Evolutionary conservation across 1,140 invertebrate species (phyloP).

Genomic region (Lordiphosa collinella): DNA sequence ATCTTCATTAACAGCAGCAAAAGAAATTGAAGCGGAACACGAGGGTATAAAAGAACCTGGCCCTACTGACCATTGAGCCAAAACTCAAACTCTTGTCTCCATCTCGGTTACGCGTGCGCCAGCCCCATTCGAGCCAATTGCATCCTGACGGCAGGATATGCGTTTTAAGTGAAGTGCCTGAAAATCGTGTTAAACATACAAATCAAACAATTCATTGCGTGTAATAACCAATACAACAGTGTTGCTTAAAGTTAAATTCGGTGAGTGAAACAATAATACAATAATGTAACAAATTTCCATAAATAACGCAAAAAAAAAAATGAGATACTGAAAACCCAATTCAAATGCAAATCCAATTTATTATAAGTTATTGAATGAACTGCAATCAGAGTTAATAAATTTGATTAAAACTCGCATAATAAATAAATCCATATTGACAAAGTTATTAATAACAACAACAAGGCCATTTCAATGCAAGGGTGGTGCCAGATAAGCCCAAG

Average conservation of each 20-base stretch:
- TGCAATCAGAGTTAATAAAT: constrained; percentile 30
- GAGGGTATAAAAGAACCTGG: constrained; percentile 73
- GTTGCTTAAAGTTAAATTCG: constrained; percentile 5
- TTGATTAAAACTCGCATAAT: constrained; percentile 28
- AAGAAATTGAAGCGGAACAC: constrained; percentile 66
- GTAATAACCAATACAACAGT: background rate
- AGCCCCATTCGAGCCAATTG: constrained; percentile 30
- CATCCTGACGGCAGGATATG: constrained; percentile 57
- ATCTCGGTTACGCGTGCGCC: constrained; percentile 71
- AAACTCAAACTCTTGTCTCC: constrained; percentile 41
- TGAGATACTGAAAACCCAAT: background rate
- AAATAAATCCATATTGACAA: constrained; percentile 18
- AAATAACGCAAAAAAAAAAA: background rate
- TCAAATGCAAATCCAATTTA: constrained; percentile 8
- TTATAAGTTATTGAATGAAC: background rate
- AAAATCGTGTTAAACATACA: background rate
- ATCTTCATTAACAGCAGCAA: constrained; percentile 51
- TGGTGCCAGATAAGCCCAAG: too few relatives aligned
- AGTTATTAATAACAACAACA: too few relatives aligned
- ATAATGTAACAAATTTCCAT: background rate
- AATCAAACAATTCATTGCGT: background rate
- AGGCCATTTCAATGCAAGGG: too few relatives aligned
- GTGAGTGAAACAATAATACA: constrained; percentile 20
- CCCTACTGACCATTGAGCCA: constrained; percentile 50
- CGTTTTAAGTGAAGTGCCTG: constrained; percentile 21